These are phyloP conservation scores for Torymus aiolomorphi DNA, from an alignment of 2,888 invertebrate species.

Conservation along the genomic window DNA sequence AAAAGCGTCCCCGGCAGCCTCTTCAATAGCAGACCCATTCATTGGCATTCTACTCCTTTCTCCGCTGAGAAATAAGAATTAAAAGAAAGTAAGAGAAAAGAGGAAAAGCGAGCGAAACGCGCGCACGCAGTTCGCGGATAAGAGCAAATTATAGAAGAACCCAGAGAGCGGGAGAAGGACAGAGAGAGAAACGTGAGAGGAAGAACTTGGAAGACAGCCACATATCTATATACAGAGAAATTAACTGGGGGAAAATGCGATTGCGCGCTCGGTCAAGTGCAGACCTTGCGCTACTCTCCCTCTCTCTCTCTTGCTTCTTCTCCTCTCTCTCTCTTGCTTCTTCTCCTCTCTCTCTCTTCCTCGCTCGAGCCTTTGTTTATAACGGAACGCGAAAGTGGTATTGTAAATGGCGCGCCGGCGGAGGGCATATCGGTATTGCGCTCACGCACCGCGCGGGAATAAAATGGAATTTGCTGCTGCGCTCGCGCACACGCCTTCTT, in stretches of 20 bases:
- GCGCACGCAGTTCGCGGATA: neutral
- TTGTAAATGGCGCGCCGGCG: slow-evolving; percentile 36
- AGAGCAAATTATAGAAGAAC: slow-evolving; percentile 26
- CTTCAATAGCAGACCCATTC: neutral
- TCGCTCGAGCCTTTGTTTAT: slow-evolving; percentile 43
- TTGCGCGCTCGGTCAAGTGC: slow-evolving; percentile 49
- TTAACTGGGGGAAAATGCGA: slow-evolving; percentile 35
- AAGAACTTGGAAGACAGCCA: slow-evolving; percentile 12
- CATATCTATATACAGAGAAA: slow-evolving; percentile 13
- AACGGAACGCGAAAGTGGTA: slow-evolving; percentile 52
- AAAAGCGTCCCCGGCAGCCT: neutral
- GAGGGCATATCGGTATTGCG: slow-evolving; percentile 41
- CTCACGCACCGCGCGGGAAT: slow-evolving; percentile 26
- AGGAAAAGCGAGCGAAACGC: neutral
- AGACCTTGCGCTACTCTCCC: slow-evolving; percentile 31
- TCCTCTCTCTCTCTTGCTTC: too few species aligned
- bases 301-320: too few species aligned
- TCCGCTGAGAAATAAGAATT: slow-evolving; percentile 3
- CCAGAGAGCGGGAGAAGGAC: neutral
- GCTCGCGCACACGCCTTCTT: neutral
- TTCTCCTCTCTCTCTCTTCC: neutral
- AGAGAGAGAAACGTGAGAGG: slow-evolving; percentile 20
- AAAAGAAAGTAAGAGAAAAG: neutral
- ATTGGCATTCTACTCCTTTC: slow-evolving; percentile 5
- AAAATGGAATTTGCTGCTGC: slow-evolving; percentile 47